Conservation (phyloP, 2,113 vertebrate genomes). For the Megaceryle torquata region DNA sequence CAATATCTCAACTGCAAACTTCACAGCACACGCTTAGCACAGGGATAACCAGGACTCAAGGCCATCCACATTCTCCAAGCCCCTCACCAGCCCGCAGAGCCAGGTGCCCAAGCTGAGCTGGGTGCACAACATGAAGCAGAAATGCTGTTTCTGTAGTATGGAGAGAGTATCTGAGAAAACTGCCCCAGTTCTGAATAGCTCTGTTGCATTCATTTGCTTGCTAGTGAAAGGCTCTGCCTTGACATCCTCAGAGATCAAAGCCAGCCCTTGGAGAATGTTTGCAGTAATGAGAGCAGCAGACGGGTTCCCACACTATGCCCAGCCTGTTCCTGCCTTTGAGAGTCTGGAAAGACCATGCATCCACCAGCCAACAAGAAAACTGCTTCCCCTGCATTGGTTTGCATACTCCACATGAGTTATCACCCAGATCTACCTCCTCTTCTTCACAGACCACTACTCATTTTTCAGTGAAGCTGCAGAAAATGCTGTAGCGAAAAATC, state of each 20-base stretch:
- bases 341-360: not conserved
- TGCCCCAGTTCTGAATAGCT: not conserved
- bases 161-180: not conserved
- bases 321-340: not conserved
- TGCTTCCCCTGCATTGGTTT: not conserved
- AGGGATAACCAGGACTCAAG: not conserved
- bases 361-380: not conserved
- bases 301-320: not conserved
- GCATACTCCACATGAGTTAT: rapidly evolving
- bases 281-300: not conserved
- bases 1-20: not conserved
- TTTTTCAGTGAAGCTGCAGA: too few species aligned
- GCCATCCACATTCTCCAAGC: too few species aligned
- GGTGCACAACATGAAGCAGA: rapidly evolving
- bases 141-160: not conserved
- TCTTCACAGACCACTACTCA: rapidly evolving
- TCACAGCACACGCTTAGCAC: too few species aligned
- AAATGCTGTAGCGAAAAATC: not conserved
- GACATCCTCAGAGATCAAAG: not conserved
- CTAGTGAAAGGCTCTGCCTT: not conserved
- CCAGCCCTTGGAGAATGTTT: not conserved
- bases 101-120: not conserved
- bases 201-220: not conserved
- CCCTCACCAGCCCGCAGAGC: rapidly evolving
- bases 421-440: not conserved